Conservation (phyloP, 2,113 vertebrate species). For the Ophthalmolycus amberensis region DNA sequence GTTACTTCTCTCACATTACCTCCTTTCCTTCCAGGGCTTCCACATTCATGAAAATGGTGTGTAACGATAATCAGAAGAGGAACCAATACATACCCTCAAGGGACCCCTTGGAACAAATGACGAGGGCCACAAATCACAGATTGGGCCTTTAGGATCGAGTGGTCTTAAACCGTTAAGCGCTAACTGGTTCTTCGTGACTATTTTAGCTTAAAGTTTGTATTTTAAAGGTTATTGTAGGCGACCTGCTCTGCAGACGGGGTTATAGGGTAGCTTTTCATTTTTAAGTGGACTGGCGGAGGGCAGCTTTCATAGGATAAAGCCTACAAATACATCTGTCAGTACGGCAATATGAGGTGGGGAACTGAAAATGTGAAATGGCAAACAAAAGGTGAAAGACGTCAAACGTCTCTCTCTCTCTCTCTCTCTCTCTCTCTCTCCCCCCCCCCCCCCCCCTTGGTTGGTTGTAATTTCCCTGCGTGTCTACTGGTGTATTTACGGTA, state of each 20-base stretch:
- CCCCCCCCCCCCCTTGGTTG: neutral
- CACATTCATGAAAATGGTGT: neutral
- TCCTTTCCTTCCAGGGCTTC: neutral
- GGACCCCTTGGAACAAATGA: neutral
- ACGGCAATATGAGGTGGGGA: neutral
- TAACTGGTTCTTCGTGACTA: neutral
- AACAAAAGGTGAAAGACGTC: neutral
- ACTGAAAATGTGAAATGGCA: neutral
- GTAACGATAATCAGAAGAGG: neutral
- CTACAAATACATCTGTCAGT: neutral
- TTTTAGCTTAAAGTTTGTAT: neutral
- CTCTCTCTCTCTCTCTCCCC: too few species aligned
- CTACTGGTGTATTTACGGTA: slow-evolving; percentile 60
- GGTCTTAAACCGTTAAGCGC: neutral
- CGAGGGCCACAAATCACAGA: neutral
- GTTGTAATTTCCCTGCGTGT: neutral
- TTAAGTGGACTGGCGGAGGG: neutral
- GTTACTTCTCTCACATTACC: neutral
- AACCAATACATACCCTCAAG: neutral
- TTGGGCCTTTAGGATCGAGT: neutral
- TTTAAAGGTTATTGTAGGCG: too few species aligned
- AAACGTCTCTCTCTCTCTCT: fast-evolving
- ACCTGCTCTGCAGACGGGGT: neutral
- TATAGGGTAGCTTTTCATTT: neutral
- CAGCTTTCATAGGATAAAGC: neutral